Base-by-base conservation (phyloP, 2,797 vertebrate genomes). In the Argentina silus region DNA sequence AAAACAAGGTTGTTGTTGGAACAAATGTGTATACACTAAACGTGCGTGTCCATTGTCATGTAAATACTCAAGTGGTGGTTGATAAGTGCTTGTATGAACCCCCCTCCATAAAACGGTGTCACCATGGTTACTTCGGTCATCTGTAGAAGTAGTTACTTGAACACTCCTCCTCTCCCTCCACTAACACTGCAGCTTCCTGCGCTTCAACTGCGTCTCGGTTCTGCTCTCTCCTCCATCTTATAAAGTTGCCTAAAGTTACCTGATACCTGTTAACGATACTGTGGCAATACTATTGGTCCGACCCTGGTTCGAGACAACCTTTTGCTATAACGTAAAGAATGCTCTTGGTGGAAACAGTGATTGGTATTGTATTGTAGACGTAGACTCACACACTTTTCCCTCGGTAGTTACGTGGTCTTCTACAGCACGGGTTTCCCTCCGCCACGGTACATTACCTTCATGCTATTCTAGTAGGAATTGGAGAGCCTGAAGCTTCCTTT, bases 111-210 rank as follows among this genome's bases (percentile, higher is more conserved):
- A 23, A 68, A 66, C 48, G 57, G 50, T 55, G 10, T 73, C 61
- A 71, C 11, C 60, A 48, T 9, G 56, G 10, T 64, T 42, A 10
- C 23, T 45, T 59, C 67, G 63, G 23, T 75, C 75, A 19, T 69
- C n/a, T 48, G 53, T 60, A 51, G 61, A 43, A n/a, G n/a, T 70
- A 56, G 62, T 72, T 70, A 42, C 70, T 73, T 78, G 62, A 68
- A 36, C 60, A 15, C 60, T 57, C n/a, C 23, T 43, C 60, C 47
- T 56, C 6, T 21, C 15, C 75, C 78, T 67, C 67, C n/a, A 86
- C 85, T 91, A 85, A 88, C 67, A 44, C 51, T 15, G 47, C 68
- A 77, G 61, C 82, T 86, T 11, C 59, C 73, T 82, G 55, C 50
- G 68, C 81, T 81, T 82, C 68, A 69, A 44, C 23, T 5, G 10